Conservation (phyloP, 2,888 invertebrate genomes). For the Calliopum simillimum region DNA sequence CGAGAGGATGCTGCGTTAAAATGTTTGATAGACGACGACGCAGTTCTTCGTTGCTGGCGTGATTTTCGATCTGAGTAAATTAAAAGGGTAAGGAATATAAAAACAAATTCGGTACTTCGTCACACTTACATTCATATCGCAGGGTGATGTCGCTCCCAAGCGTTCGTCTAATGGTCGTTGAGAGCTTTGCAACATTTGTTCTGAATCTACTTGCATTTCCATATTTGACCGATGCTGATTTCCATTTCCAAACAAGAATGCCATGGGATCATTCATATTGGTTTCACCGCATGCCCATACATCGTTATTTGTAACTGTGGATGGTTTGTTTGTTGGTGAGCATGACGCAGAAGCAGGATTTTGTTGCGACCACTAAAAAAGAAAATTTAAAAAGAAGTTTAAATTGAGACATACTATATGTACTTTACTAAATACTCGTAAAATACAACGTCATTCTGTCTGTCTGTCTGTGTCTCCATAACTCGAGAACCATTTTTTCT, state of each 20-base stretch:
- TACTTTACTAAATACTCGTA: neutral
- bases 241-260: conserved; percentile 45
- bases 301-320: conserved; percentile 50
- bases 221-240: conserved; percentile 35
- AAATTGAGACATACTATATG: neutral
- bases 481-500: no score
- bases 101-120: no score
- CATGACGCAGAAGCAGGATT: conserved; percentile 53
- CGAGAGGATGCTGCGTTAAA: conserved; percentile 56
- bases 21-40: conserved; percentile 56
- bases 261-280: conserved; percentile 50
- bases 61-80: conserved; percentile 40
- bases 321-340: conserved; percentile 40
- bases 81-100: neutral
- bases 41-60: conserved; percentile 53
- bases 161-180: conserved; percentile 54
- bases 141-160: conserved; percentile 49
- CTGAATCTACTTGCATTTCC: neutral
- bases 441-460: no score
- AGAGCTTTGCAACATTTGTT: conserved; percentile 32
- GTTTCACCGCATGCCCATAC: conserved; percentile 55
- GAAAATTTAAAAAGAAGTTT: conserved; percentile 44
- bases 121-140: conserved; percentile 54
- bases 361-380: conserved; percentile 61
- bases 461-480: no score